Base-by-base conservation (phyloP, 2,888 invertebrate genomes). In the Drosophila meridiana region DNA sequence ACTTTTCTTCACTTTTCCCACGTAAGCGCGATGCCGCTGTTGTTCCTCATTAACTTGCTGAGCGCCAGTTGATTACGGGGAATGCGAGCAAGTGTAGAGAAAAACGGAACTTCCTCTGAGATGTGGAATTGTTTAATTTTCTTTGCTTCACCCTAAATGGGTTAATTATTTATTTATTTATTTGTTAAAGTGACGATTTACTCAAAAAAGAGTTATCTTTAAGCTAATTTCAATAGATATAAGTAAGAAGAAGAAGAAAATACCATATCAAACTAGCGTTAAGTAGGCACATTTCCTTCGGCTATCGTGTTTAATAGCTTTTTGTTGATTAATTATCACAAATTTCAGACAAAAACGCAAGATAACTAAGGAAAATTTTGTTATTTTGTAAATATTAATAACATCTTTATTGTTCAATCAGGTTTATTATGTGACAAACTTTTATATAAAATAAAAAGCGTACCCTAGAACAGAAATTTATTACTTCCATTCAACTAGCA, bases 21-120 rank as follows among this genome's bases (percentile, higher is more conserved):
- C 47, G 50, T 30, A 48, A 56, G 61, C 52, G 42, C 40, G 45
- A 58, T 69, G 78, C 50, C 60, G 56, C 78, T 77, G 59, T 73
- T 81, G 81, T 69, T 78, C 69, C 78, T 78, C 80, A 80, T 80
- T 80, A 80, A 80, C 82, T 80, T 80, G 69, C 66, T 58, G 20
- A 61, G 66, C 56, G 59, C 13, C 73, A 78, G 60, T 80, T 81
- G 73, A 43, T 64, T 50, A 61, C 73, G 61, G 65, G 48, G 64
- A 65, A 66, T 50, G 61, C 32, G 43, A 20, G 60, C 36, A 20
- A 11, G 50, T 45, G 40, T 50, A 9, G 4, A 14, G 38, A 4
- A 2, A 5, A 9, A 3, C 14, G 38, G 5, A 42, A 26, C 28
- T 30, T 4, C 8, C 4, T 48, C 30, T 40, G 30, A 34, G 40